Conservation (phyloP, 2,888 invertebrate genomes). For the Helobdella robusta region DNA sequence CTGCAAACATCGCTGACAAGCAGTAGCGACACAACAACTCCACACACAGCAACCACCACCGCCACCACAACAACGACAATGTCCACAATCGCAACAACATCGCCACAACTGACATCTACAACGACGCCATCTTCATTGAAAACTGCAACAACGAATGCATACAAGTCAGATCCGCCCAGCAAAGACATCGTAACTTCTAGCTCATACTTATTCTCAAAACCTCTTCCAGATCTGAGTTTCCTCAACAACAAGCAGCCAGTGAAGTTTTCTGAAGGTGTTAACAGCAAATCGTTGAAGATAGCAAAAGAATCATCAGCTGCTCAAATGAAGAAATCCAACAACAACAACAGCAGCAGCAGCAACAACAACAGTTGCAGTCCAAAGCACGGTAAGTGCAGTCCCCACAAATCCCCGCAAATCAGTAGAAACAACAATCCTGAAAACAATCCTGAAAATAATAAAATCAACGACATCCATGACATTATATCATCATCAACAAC, state of each 20-base stretch:
- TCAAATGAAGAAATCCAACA: constrained; percentile 1
- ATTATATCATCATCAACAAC: no score
- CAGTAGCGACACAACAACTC: neutral
- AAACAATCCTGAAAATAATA: neutral
- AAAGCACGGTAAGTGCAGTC: no score
- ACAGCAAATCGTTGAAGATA: neutral
- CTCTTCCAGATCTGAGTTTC: constrained; percentile 36
- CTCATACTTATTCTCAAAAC: constrained; percentile 23
- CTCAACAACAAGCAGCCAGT: constrained; percentile 27
- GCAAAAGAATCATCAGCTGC: neutral
- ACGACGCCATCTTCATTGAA: neutral
- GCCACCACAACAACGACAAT: neutral
- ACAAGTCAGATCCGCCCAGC: neutral
- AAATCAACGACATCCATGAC: neutral
- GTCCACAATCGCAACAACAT: neutral
- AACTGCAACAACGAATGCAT: neutral
- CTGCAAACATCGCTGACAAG: constrained; percentile 32
- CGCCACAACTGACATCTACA: neutral
- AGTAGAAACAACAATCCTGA: no score
- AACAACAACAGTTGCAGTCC: neutral
- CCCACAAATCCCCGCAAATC: no score
- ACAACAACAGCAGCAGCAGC: neutral
- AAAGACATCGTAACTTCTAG: constrained; percentile 1
- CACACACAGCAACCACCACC: constrained; percentile 4
- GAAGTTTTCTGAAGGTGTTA: neutral